Evolutionary conservation across 2,113 vertebrate species (phyloP).

Genomic region (Burhinus bistriatus): DNA sequence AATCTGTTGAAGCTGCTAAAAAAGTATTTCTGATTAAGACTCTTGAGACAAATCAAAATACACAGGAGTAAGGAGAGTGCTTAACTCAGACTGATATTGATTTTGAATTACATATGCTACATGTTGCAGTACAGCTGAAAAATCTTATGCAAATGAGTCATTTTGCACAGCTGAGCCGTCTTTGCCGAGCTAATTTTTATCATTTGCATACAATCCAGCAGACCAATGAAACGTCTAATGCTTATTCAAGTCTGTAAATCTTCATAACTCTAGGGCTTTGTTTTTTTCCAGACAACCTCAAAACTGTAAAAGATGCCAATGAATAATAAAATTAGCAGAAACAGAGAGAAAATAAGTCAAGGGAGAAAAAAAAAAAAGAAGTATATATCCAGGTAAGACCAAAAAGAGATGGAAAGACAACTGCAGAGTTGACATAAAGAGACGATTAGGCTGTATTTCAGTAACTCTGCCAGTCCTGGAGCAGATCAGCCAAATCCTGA

Average conservation of each 20-base stretch:
- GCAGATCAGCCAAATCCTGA: slow-evolving; percentile 10
- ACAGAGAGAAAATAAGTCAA: not conserved
- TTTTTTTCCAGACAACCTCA: not conserved
- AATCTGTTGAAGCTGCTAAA: slow-evolving; percentile 6
- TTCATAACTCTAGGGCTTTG: not conserved
- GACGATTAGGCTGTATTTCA: not conserved
- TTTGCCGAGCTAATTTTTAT: slow-evolving; percentile 7
- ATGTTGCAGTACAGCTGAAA: not conserved
- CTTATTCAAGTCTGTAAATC: not conserved
- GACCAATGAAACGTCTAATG: not conserved
- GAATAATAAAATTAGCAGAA: not conserved
- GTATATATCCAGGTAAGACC: not conserved
- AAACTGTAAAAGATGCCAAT: not conserved
- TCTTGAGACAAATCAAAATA: not conserved
- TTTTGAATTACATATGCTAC: not conserved
- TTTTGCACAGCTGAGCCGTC: not conserved
- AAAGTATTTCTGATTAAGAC: not conserved
- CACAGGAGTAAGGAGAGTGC: not conserved
- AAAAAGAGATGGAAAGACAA: not conserved
- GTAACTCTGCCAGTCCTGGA: not conserved
- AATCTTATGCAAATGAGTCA: not conserved
- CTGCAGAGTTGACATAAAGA: not conserved
- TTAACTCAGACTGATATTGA: not conserved
- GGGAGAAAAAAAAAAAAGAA: not conserved
- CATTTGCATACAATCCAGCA: not conserved